These are phyloP conservation scores for Ondatra zibethicus DNA, from an alignment of 2,113 vertebrate species.

Conservation along the genomic window DNA sequence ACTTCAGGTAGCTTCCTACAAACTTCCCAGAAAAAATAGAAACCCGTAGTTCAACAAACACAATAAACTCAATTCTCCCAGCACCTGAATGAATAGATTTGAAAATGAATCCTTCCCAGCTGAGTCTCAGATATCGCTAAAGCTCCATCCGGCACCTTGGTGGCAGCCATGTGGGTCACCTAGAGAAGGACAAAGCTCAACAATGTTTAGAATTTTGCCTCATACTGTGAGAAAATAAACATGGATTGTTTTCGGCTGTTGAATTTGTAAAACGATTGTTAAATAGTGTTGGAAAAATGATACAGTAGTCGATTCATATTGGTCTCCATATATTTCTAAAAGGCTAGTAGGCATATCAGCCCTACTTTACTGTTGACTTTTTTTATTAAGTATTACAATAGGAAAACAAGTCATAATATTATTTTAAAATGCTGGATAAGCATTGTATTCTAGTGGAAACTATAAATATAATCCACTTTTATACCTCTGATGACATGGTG, in stretches of 20 bases:
- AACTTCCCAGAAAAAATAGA: neutral
- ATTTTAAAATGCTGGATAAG: neutral
- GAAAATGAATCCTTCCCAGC: neutral
- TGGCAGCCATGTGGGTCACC: rapidly evolving
- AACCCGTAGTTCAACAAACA: neutral
- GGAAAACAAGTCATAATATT: neutral
- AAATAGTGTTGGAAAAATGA: neutral
- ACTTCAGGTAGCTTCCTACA: neutral
- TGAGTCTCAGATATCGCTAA: neutral
- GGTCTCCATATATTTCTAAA: neutral
- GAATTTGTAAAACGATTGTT: neutral
- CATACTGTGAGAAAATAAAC: neutral
- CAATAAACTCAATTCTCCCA: neutral
- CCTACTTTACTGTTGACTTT: neutral
- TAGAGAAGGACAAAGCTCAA: neutral
- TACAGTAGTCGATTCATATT: neutral
- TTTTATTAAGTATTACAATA: constrained; percentile 24
- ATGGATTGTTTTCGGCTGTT: neutral
- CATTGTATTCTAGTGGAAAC: constrained; percentile 49
- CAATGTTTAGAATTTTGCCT: neutral
- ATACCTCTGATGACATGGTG: neutral
- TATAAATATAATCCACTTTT: neutral
- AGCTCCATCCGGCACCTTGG: neutral
- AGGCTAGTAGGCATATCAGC: neutral
- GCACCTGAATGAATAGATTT: neutral